A percentile compares a stretch with the other conserved stretches of the same genome.
Evolutionary conservation across 2,888 invertebrate genomes (phyloP).

Genomic region (Boloria euphrosyne): DNA sequence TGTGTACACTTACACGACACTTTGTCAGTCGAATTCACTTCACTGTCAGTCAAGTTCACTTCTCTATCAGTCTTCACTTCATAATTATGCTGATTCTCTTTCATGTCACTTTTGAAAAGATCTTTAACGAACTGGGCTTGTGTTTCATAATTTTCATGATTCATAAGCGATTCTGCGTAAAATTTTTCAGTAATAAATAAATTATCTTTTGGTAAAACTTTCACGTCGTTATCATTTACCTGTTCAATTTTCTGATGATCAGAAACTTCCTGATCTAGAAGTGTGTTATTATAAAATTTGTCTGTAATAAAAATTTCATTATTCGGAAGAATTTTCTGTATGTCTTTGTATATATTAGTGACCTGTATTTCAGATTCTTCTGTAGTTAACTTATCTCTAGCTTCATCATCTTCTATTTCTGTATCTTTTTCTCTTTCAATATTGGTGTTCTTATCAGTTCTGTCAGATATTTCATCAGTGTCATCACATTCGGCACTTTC

Average conservation of each 20-base stretch:
- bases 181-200: conserved; percentile 66
- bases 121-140: conserved; percentile 70
- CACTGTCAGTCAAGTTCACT: conserved; percentile 29
- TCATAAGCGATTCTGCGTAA: conserved; percentile 59
- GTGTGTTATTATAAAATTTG: conserved; percentile 46
- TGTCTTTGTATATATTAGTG: conserved; percentile 18
- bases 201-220: conserved; percentile 55
- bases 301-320: conserved; percentile 46
- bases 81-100: conserved; percentile 39
- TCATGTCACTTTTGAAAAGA: conserved; percentile 56
- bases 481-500: conserved; percentile 32
- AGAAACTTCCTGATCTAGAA: conserved; percentile 45
- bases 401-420: conserved; percentile 5
- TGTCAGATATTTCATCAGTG: not conserved
- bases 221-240: not conserved
- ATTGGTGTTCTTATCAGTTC: conserved; percentile 1
- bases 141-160: conserved; percentile 61
- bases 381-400: conserved; percentile 11
- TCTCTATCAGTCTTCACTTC: conserved; percentile 11
- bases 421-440: not conserved
- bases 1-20: conserved; percentile 48
- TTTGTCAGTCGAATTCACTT: conserved; percentile 29
- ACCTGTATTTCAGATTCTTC: conserved; percentile 13
- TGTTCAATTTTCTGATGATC: conserved; percentile 8
- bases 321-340: conserved; percentile 25